phyloP scores from a whole-genome alignment of 2,113 vertebrate genomes.

The Isurus oxyrinchus region DNA sequence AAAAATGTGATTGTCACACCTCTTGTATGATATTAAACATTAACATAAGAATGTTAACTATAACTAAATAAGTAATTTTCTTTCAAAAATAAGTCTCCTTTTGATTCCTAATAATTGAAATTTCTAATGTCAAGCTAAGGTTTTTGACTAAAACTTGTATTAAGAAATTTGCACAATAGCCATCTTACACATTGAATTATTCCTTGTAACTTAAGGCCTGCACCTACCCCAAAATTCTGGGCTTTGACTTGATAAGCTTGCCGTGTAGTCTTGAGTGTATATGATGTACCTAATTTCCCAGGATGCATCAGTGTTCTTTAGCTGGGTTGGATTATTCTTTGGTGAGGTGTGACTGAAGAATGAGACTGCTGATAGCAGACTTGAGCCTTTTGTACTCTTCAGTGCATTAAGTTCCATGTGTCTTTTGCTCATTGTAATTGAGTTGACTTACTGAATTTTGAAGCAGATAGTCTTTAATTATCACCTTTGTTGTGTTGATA shows the following conservation, averaged over 20 bases:
- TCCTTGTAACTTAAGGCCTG: background rate
- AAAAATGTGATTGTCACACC: background rate
- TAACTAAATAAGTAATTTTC: background rate
- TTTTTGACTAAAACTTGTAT: background rate
- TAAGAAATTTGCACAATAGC: background rate
- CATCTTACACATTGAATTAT: background rate
- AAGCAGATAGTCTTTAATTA: background rate
- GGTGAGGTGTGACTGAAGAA: background rate
- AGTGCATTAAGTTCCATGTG: background rate
- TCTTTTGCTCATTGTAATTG: background rate
- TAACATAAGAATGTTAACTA: background rate
- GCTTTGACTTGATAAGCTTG: background rate
- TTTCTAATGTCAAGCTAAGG: background rate
- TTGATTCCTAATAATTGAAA: background rate
- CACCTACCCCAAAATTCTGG: background rate
- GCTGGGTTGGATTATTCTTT: background rate
- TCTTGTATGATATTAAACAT: background rate
- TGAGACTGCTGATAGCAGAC: background rate
- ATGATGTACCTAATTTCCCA: background rate
- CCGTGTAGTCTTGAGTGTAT: background rate
- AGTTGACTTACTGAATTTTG: background rate
- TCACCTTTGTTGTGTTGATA: background rate
- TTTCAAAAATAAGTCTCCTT: background rate
- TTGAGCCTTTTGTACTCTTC: background rate
- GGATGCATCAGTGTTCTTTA: too few relatives aligned